Conservation (phyloP, 2,113 vertebrate species). For the Charina bottae region DNA sequence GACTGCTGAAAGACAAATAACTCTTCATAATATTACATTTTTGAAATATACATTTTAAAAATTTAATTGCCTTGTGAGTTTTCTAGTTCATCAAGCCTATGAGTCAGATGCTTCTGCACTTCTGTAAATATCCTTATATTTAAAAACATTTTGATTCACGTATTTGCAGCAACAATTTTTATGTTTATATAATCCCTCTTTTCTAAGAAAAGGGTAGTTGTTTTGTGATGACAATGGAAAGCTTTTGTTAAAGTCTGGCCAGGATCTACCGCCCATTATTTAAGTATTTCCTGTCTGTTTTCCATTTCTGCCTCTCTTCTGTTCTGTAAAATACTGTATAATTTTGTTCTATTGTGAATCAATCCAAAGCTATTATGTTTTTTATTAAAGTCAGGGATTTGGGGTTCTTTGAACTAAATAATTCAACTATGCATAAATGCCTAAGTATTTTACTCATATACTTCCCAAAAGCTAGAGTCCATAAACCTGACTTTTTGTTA, state of each 20-base stretch:
- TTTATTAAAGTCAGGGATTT: conserved; percentile 35
- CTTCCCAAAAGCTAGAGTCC: conserved; percentile 47
- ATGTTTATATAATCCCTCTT: neutral
- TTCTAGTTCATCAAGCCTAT: neutral
- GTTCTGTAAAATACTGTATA: conserved; percentile 18
- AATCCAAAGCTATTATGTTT: conserved; percentile 44
- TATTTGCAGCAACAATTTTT: neutral
- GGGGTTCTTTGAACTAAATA: conserved; percentile 16
- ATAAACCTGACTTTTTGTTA: conserved; percentile 43
- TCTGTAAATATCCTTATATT: neutral
- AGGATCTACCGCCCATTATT: conserved; percentile 30
- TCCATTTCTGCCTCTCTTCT: conserved; percentile 30
- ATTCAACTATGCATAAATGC: conserved; percentile 46
- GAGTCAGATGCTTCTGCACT: neutral
- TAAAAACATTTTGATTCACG: neutral
- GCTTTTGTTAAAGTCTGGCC: neutral
- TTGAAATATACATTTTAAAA: neutral
- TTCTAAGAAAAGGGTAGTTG: neutral
- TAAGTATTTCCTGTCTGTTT: conserved; percentile 1
- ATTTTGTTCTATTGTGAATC: conserved; percentile 34
- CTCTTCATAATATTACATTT: neutral
- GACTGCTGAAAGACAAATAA: neutral
- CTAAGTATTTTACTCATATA: conserved; percentile 56
- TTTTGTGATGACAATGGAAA: neutral
- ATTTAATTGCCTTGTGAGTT: neutral